Base-by-base conservation (phyloP, 2,888 invertebrate genomes). In the Charanyca ferruginea region DNA sequence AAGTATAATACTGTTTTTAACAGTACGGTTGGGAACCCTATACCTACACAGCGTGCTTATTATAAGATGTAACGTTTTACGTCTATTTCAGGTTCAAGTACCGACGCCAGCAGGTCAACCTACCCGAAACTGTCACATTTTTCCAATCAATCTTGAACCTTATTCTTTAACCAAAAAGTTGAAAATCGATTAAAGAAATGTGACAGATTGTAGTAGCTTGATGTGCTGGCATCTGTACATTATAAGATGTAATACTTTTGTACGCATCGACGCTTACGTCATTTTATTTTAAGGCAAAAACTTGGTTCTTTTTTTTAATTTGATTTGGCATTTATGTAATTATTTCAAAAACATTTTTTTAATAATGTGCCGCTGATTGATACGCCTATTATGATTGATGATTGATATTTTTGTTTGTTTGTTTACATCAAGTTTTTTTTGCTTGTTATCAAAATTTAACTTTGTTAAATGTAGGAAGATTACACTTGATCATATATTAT, bases 401-500 rank as follows among this genome's bases (percentile, higher is more conserved):
- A 58, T 73, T 11, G 3, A 5, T n/a, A 42, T 42, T 25, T 45
- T 38, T 28, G 25, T 53, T 47, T 61, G 45, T 35, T 55, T n/a
- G 16, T 3, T 51, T 13, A 45, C 6, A 44, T 23, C n/a, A 25
- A 16, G 58, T 41, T 73, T 77, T 73, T 77, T 22, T 61, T 77
- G 42, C 65, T 73, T 45, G 52, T 57, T 73, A 73, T 16, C 7
- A 1, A 1, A 25, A 0, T 68, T 41, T 0, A 42, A n/a, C 16
- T 23, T 7, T 28, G 7, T 28, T 28, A 28, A 35, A 38, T 38
- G 38, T 38, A 44, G 64, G 51, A 77, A 55, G 44, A 62, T 62
- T n/a, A 42, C 9, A 41, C 18, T 49, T 22, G 11, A 11, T 44
- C 25, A 42, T 49, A 41, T 25, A 41, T 32, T 11, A 47, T 35